Conservation (phyloP, 1,140 invertebrate species). For the Caenorhabditis latens region DNA sequence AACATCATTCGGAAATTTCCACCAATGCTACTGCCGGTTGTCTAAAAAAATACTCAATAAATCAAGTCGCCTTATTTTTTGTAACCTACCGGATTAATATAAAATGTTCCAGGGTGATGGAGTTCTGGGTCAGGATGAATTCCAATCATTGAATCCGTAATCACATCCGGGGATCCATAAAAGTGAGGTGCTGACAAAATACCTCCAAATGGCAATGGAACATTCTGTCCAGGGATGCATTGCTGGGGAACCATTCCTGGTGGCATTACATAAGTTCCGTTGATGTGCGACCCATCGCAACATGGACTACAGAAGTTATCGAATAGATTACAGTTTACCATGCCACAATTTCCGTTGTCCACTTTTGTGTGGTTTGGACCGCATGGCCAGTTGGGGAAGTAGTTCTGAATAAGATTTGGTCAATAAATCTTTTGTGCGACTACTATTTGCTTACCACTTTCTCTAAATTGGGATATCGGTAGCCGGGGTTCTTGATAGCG, state of each 20-base stretch:
- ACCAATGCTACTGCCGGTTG: slow-evolving; percentile 57
- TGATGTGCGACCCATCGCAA: slow-evolving; percentile 55
- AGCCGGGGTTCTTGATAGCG: slow-evolving; percentile 53
- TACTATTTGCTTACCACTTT: slow-evolving; percentile 24
- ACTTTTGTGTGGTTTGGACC: slow-evolving; percentile 19
- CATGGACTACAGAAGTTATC: slow-evolving; percentile 47
- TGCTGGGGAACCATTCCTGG: slow-evolving; percentile 48
- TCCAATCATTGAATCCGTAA: slow-evolving; percentile 37
- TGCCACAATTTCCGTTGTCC: neutral
- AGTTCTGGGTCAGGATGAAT: slow-evolving; percentile 39
- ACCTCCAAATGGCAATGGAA: slow-evolving; percentile 9
- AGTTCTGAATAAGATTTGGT: slow-evolving; percentile 30
- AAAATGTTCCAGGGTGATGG: slow-evolving; percentile 49
- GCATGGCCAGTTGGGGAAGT: slow-evolving; percentile 63
- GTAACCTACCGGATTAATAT: slow-evolving; percentile 50
- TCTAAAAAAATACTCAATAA: slow-evolving; percentile 11
- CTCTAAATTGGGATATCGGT: slow-evolving; percentile 52
- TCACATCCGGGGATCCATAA: slow-evolving; percentile 51
- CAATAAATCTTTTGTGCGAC: too few relatives aligned
- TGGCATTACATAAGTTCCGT: slow-evolving; percentile 55
- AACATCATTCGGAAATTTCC: slow-evolving; percentile 61
- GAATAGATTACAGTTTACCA: neutral
- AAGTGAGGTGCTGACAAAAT: slow-evolving; percentile 60
- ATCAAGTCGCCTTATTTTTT: neutral
- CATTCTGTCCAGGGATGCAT: slow-evolving; percentile 54